Evolutionary conservation across 2,888 invertebrate species (phyloP), one percentile per base, ranked within the genome.

Genomic region (Pemphredon lugubris): DNA sequence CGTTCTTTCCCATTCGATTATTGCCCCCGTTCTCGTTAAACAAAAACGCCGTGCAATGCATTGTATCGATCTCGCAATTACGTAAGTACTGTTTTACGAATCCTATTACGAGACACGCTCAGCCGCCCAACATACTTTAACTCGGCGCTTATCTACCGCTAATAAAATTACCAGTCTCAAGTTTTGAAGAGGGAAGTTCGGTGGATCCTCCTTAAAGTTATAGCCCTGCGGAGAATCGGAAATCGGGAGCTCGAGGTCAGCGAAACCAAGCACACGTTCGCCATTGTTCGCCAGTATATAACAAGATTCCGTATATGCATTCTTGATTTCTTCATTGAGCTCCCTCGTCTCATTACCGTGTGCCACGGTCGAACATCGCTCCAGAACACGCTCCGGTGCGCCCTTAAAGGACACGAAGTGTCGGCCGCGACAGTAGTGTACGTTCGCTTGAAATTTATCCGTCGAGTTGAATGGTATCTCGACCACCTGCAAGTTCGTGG

Each of bases 351-450:
- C 93, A 97, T 98, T 85, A 98, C 93, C 66, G 95, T 81, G 99
- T 95, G 83, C 99, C 96, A 82, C 98, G 97, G 91, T 98, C 72
- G 96, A 96, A 92, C 99, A 99, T 87, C 99, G 95, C 7, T 98
- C 98, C 87, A 99, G 92, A 34, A 98, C 96, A 88, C 98, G 98
- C 92, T 99, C 99, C 47, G 99, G 97, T 21, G 99, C 99, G 79
- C 99, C 99, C 93, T 98, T 99, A 84, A 96, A 93, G 42, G 94
- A 94, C 71, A 95, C 86, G 16, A 93, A 84, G 84, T 93, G 92
- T 14, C 90, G 63, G 40, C 30, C 40, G 2, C 20, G 34, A 11
- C 50, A 54, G 3, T 57, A 2, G 6, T 75, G 44, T 9, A 74
- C 90, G 20, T 92, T 89, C 4, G 91, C 90, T 83, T 94, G 93